A percentile compares a stretch with the other conserved stretches of the same genome.
Conservation (phyloP, 2,797 vertebrate genomes). For the Acanthurus lineatus region DNA sequence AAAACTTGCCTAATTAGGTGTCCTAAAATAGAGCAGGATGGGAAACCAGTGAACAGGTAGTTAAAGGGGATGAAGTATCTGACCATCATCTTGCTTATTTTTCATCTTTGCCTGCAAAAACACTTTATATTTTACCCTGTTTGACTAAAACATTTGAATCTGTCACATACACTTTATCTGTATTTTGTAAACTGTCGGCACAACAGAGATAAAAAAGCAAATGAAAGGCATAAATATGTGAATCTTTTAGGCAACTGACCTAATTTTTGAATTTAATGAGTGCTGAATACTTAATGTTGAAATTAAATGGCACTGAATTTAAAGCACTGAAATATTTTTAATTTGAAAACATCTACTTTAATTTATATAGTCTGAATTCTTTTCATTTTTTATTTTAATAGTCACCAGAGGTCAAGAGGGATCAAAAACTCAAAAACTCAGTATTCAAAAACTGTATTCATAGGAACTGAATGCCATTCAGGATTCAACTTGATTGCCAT, state of each 20-base stretch:
- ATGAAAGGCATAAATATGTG: background rate
- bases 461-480: no score
- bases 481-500: no score
- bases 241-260: background rate
- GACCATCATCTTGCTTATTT: slow-evolving; percentile 12
- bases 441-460: background rate
- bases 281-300: background rate
- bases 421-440: background rate
- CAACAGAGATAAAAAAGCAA: background rate
- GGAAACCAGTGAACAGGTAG: slow-evolving; percentile 67
- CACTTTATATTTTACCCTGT: background rate
- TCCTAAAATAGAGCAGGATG: slow-evolving; percentile 67
- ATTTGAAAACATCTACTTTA: background rate
- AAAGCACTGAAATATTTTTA: background rate
- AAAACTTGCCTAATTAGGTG: slow-evolving; percentile 83
- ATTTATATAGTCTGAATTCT: background rate
- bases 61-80: slow-evolving; percentile 41
- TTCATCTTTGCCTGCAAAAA: slow-evolving; percentile 26
- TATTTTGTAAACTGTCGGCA: background rate
- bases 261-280: background rate
- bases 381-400: background rate
- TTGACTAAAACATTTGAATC: background rate
- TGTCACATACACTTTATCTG: background rate
- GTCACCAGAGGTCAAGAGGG: background rate
- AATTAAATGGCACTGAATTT: background rate